A percentile compares a stretch with the other conserved stretches of the same genome.
phyloP scores from a whole-genome alignment of 2,888 invertebrate species.

The Nephrotoma appendiculata region DNA sequence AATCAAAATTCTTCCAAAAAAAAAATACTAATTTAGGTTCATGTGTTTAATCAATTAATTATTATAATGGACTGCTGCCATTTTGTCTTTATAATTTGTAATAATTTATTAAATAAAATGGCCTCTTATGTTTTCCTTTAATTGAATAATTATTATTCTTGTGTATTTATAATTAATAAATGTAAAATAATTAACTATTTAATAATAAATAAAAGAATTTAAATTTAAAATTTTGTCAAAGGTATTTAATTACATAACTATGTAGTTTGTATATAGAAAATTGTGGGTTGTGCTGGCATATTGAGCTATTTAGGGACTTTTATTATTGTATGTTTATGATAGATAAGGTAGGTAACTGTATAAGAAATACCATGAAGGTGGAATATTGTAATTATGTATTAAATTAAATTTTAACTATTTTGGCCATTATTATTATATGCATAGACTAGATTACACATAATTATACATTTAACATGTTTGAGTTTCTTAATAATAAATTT shows the following conservation, averaged over 20 bases:
- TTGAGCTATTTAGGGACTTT: background rate
- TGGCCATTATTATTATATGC: background rate
- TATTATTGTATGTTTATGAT: background rate
- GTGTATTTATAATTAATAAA: background rate
- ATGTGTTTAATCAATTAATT: background rate
- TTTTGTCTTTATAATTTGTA: background rate
- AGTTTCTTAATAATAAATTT: background rate
- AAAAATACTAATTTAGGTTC: background rate
- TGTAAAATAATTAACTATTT: background rate
- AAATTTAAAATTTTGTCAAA: background rate
- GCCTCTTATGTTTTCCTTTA: background rate
- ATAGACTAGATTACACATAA: background rate
- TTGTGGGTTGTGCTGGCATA: background rate
- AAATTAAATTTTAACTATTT: background rate
- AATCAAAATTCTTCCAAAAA: background rate
- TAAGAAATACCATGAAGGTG: background rate
- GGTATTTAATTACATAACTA: background rate
- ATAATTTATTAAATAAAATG: background rate
- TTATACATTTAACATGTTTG: background rate
- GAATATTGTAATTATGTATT: too few relatives aligned
- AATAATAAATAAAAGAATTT: background rate
- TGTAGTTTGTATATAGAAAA: background rate
- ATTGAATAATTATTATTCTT: background rate
- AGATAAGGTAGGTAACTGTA: background rate
- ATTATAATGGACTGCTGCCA: background rate